These are phyloP conservation scores for Seira ritae DNA, from an alignment of 2,888 invertebrate species.

Conservation along the genomic window DNA sequence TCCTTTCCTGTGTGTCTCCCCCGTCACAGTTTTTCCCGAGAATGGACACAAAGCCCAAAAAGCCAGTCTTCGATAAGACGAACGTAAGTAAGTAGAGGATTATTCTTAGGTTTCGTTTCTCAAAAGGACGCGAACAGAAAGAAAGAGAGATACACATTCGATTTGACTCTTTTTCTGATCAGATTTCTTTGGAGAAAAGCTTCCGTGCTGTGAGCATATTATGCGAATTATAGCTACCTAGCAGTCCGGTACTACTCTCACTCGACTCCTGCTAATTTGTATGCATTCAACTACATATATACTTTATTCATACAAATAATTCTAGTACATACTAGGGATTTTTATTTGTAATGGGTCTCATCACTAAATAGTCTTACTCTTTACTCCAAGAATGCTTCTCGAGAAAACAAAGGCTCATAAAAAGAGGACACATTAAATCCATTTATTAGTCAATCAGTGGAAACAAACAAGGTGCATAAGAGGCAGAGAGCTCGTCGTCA, in stretches of 20 bases:
- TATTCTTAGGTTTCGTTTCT: conserved; percentile 54
- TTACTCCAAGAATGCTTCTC: background rate
- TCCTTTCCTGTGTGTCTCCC: background rate
- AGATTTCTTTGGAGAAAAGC: conserved; percentile 14
- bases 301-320: too few species aligned
- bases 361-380: background rate
- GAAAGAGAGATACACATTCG: background rate
- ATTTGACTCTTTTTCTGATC: conserved; percentile 9
- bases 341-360: background rate
- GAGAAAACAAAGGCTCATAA: background rate
- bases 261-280: too few species aligned
- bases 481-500: too few species aligned
- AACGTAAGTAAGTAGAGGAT: conserved; percentile 48
- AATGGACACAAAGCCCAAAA: conserved; percentile 30
- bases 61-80: conserved; percentile 45
- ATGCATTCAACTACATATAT: too few species aligned
- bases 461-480: background rate
- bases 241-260: too few species aligned
- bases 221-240: too few species aligned
- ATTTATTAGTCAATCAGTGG: conserved; percentile 47
- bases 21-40: background rate
- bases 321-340: too few species aligned
- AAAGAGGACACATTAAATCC: conserved; percentile 30
- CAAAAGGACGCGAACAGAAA: background rate
- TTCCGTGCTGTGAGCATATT: too few species aligned